Base-by-base conservation (phyloP, 2,888 invertebrate genomes). In the Theretra japonica region DNA sequence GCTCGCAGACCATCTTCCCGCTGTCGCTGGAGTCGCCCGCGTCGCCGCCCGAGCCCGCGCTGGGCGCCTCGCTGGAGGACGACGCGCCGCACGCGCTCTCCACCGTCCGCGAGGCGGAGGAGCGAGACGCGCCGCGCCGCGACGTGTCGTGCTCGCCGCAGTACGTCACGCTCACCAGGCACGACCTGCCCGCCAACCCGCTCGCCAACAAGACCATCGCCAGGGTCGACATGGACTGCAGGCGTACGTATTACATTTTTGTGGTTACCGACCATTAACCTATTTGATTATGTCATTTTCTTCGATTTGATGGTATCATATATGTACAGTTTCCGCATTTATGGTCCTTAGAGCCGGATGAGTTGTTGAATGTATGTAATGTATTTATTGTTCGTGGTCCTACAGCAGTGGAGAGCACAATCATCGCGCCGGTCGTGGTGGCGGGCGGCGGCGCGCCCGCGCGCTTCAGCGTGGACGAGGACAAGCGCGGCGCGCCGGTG, bases 21-120 rank as follows among this genome's bases (percentile, higher is more conserved):
- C 94, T 96, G 80, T 96, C 96, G 74, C 86, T 96, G 62, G 96
- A 96, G 83, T 96, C 96, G 77, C 96, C 96, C 0, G 95, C 95
- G 21, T 96, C 96, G 3, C 96, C 96, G 0, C 91, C 95, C 28
- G 95, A 95, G 41, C 41, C 41, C 75, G 85, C 90, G 0, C 87
- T 91, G 25, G 75, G 79, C 15, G 80, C 86, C 1, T 90, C 93
- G 73, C 85, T 86, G 4, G 74, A 82, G 17, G 82, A 81, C 25
- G 89, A 90, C 19, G 85, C 81, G 33, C 75, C 79, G 6, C 90
- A 90, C 68, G 83, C 88, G 28, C 82, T 90, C 60, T 83, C 83
- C 58, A 89, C 88, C 11, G 87, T 91, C 23, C 81, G 89, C n/a
- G 94, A 94, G 84, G 72, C 76, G 41, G 25, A 28, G 19, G 30